Conservation (phyloP, 2,888 invertebrate genomes). For the Nemapogon koenigi region DNA sequence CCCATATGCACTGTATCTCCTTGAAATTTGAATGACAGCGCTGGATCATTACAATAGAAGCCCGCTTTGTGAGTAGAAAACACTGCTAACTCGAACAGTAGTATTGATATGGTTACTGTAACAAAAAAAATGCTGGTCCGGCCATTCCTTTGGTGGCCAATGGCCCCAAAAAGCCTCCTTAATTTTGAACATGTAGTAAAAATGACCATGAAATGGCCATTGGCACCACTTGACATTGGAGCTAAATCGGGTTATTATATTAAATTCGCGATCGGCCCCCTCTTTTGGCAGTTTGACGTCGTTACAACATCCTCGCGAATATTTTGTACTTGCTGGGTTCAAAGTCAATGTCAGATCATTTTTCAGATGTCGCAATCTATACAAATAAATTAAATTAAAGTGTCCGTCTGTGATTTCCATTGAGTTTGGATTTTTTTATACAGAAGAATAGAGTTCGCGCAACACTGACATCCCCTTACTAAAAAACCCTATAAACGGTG, state of each 20-base stretch:
- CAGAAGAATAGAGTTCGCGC: too few species aligned
- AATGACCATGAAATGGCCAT: conserved; percentile 21
- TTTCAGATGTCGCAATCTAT: conserved; percentile 8
- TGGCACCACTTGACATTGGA: conserved; percentile 13
- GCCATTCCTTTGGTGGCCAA: too few species aligned
- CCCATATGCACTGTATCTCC: conserved; percentile 70
- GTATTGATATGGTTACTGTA: conserved; percentile 59
- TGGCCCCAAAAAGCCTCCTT: too few species aligned
- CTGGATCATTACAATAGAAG: conserved; percentile 75
- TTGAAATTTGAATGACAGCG: conserved; percentile 64
- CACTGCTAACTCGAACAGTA: conserved; percentile 64
- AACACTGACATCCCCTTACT: too few species aligned
- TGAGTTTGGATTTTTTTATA: too few species aligned
- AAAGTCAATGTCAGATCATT: conserved; percentile 24
- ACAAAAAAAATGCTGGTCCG: conserved; percentile 30
- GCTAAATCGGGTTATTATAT: background rate
- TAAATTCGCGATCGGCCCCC: conserved; percentile 14
- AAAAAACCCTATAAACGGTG: too few species aligned
- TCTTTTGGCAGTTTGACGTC: conserved; percentile 5
- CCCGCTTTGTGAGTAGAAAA: conserved; percentile 69
- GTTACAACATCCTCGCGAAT: conserved; percentile 22
- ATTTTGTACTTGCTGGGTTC: conserved; percentile 23
- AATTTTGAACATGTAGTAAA: background rate
- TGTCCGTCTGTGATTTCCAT: too few species aligned
- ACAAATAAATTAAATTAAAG: background rate